A percentile compares a stretch with the other conserved stretches of the same genome.
phyloP scores from a whole-genome alignment of 2,113 vertebrate genomes.

The Proteles cristata region DNA sequence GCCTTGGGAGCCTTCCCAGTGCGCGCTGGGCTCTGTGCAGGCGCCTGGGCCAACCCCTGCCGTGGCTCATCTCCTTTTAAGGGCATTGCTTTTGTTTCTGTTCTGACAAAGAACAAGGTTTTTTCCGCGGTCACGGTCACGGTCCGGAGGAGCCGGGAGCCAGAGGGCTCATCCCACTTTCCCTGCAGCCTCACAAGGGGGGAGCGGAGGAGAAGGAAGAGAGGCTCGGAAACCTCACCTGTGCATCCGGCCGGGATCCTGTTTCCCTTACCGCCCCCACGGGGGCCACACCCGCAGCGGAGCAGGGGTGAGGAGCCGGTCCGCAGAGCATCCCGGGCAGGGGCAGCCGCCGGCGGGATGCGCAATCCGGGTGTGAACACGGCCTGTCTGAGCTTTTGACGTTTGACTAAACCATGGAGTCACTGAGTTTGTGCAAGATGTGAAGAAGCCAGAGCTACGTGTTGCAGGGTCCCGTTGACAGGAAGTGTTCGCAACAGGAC shows the following conservation, averaged over 20 bases:
- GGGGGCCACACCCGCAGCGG: neutral
- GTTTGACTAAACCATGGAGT: neutral
- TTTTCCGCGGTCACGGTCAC: constrained; percentile 18
- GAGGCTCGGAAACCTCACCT: neutral
- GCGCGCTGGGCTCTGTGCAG: neutral
- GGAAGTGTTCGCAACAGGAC: neutral
- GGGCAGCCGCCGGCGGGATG: neutral
- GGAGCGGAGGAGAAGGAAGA: neutral
- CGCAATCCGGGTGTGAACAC: neutral
- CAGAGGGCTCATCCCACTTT: neutral
- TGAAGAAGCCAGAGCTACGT: neutral
- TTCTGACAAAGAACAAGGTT: constrained; percentile 2
- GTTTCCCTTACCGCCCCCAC: neutral
- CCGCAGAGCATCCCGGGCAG: neutral
- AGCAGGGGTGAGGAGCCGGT: neutral
- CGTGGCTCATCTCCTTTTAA: constrained; percentile 66
- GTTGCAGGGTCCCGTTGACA: neutral
- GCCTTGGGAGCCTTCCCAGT: neutral
- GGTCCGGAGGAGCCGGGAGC: neutral
- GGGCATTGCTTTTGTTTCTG: constrained; percentile 65
- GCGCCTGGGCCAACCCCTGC: neutral
- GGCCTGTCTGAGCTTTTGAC: neutral
- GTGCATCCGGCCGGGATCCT: neutral
- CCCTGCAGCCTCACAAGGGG: neutral
- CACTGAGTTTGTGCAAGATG: neutral